These are phyloP conservation scores for Palythoa grandis DNA, from an alignment of 92 coral and sea anemone genomes.

Conservation along the genomic window DNA sequence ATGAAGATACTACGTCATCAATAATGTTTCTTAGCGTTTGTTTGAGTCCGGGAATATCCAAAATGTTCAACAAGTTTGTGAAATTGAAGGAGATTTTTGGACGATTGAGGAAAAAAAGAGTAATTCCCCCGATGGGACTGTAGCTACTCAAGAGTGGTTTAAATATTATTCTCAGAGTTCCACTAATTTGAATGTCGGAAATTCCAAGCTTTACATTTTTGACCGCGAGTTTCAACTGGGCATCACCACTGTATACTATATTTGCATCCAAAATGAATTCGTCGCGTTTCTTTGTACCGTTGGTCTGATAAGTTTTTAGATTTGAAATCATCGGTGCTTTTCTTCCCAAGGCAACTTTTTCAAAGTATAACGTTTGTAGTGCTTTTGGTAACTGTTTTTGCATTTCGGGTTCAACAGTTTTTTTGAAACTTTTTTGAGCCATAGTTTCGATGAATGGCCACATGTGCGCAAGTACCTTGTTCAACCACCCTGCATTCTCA, in stretches of 20 bases:
- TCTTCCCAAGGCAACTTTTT: conserved; percentile 84
- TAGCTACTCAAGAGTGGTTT: conserved; percentile 75
- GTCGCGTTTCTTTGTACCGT: conserved; percentile 36
- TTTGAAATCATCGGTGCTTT: conserved; percentile 81
- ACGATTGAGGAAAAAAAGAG: conserved; percentile 83
- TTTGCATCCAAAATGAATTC: conserved; percentile 86
- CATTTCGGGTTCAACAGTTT: conserved; percentile 82
- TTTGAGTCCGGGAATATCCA: conserved; percentile 93
- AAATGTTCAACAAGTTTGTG: conserved; percentile 84
- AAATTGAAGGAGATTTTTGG: conserved; percentile 85
- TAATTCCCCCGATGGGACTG: conserved; percentile 82
- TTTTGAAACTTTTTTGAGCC: conserved; percentile 70
- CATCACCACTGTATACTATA: conserved; percentile 86
- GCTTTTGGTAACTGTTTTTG: conserved; percentile 78
- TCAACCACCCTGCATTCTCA: conserved; percentile 88
- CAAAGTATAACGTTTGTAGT: conserved; percentile 74
- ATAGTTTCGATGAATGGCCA: conserved; percentile 89
- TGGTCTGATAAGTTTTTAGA: conserved; percentile 66
- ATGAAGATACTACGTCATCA: conserved; percentile 81
- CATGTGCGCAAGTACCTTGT: conserved; percentile 72
- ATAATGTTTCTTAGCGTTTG: conserved; percentile 74
- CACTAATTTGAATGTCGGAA: conserved; percentile 85
- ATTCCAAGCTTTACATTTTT: conserved; percentile 80
- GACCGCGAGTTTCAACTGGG: conserved; percentile 74
- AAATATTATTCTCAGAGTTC: conserved; percentile 83